Conservation (phyloP, 2,113 vertebrate species). For the Semnornis frantzii region DNA sequence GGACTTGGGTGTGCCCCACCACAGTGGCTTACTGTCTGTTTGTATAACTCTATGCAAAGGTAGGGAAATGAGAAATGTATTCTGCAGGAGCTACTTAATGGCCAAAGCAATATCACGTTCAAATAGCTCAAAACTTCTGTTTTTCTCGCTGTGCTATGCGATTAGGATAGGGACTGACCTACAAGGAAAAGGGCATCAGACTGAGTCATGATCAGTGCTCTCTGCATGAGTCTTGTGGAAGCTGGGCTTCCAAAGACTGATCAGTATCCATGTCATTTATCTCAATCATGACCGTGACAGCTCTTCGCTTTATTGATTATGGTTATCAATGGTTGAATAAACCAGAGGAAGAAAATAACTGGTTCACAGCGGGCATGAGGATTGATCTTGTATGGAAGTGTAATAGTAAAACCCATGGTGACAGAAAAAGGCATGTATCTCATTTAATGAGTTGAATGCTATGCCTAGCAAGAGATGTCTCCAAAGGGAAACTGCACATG, state of each 20-base stretch:
- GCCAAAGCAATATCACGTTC: not conserved
- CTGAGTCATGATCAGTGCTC: not conserved
- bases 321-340: not conserved
- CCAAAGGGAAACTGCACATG: not conserved
- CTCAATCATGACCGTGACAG: constrained; percentile 27
- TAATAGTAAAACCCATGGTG: not conserved
- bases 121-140: not conserved
- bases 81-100: not conserved
- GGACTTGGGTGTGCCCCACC: no score
- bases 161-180: not conserved
- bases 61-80: not conserved
- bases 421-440: not conserved
- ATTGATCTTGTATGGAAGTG: not conserved
- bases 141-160: not conserved
- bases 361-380: not conserved
- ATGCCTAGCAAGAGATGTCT: not conserved
- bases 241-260: not conserved
- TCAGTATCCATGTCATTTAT: not conserved
- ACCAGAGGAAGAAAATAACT: not conserved
- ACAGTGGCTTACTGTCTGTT: not conserved
- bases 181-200: not conserved
- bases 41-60: not conserved
- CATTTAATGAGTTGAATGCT: not conserved
- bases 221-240: not conserved
- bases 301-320: constrained; percentile 22